Evolutionary conservation across 2,888 invertebrate species (phyloP).

Genomic region (Heliconius ethilla): DNA sequence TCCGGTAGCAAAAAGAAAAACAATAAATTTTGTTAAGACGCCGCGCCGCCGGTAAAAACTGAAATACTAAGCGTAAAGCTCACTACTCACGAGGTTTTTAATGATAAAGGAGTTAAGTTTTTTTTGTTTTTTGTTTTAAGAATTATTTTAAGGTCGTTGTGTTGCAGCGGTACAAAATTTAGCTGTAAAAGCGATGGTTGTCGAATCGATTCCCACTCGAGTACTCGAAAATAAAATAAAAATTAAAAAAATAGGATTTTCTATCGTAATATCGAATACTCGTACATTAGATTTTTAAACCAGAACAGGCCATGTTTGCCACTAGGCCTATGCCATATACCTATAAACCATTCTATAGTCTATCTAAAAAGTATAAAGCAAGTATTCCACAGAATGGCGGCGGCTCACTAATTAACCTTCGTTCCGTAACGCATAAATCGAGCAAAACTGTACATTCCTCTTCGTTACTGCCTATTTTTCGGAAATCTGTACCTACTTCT

Average conservation of each 20-base stretch:
- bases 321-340: not conserved
- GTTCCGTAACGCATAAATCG: conserved; percentile 69
- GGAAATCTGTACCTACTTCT: conserved; percentile 26
- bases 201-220: no score
- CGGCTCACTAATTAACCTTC: conserved; percentile 68
- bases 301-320: not conserved
- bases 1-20: conserved; percentile 65
- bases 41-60: conserved; percentile 61
- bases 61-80: conserved; percentile 54
- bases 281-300: not conserved
- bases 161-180: no score
- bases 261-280: not conserved
- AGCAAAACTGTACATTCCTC: conserved; percentile 61
- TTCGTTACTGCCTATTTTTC: conserved; percentile 52
- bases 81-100: conserved; percentile 47
- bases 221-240: no score
- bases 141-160: no score
- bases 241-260: not conserved
- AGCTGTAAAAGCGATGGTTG: no score
- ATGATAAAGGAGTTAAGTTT: not conserved
- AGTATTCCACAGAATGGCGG: conserved; percentile 51
- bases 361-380: conserved; percentile 40
- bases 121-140: not conserved
- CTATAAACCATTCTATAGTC: not conserved
- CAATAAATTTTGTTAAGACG: conserved; percentile 75